Evolutionary conservation across 2,797 vertebrate species (phyloP), one percentile per base, ranked within the genome.

Genomic region (Sebastes baramenuke): DNA sequence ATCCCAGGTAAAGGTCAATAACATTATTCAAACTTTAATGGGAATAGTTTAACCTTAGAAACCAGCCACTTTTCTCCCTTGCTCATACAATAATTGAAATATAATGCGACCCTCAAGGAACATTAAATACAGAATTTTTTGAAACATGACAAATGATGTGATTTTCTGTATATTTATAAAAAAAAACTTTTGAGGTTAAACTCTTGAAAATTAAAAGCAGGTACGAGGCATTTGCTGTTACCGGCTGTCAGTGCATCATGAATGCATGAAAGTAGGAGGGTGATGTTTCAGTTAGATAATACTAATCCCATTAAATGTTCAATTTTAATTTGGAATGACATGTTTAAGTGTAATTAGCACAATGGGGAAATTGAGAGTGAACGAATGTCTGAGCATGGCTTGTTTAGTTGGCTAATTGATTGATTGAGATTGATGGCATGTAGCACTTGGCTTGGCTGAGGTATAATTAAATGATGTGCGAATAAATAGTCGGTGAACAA

Each of bases 371-470:
- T 93, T 92, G 91, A 90, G 91, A 93, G 88, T 81, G 89, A 94
- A 90, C 83, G 89, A 94, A 92, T 91, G 94, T 92, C 86, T 89
- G 89, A 88, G 88, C 91, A 87, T 89, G 90, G 91, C 90, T 94
- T 94, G 93, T 94, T 94, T 93, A 91, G 93, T 91, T 77, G 79
- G 79, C 83, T 94, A 95, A 95, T 94, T 92, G 93, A 93, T 94
- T 93, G 93, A 95, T 94, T 94, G 91, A 94, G 94, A 95, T 93
- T 94, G 94, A 95, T 95, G 91, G 91, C 89, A 91, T 93, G 92
- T 89, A 90, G 90, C 86, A 92, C 91, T 90, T 84, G 89, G 87
- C 85, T 90, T 88, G 83, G 86, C 87, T 89, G 88, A 93, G 89
- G 92, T 92, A 76, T 94, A 93, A 95, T 95, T 94, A 92, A 92